phyloP scores from a whole-genome alignment of 1,140 invertebrate genomes.

The Lepidostoma basale region DNA sequence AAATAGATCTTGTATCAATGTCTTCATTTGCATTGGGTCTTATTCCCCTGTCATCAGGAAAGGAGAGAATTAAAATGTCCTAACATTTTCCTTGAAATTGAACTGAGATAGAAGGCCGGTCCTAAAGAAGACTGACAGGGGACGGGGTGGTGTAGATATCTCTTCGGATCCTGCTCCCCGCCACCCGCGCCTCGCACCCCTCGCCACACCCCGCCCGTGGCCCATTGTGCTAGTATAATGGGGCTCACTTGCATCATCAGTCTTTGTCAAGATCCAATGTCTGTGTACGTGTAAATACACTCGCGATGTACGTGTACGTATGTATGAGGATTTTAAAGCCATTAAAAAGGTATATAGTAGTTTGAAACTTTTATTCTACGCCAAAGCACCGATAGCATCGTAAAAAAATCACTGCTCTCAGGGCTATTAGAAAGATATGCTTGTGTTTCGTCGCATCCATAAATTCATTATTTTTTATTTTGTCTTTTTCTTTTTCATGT shows the following conservation, averaged over 20 bases:
- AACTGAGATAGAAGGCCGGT: not conserved
- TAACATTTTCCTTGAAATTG: constrained; percentile 4
- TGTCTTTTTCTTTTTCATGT: no score
- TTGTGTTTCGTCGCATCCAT: no score
- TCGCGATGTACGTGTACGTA: no score
- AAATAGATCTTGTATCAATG: constrained; percentile 15
- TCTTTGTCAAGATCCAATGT: constrained; percentile 33
- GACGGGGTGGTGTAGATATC: constrained; percentile 6
- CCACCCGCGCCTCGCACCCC: not conserved
- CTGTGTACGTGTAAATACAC: not conserved
- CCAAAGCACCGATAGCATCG: no score
- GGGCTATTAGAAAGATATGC: no score
- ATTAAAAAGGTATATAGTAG: no score
- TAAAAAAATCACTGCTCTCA: no score
- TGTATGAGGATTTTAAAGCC: no score
- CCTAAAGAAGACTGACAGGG: constrained; percentile 18
- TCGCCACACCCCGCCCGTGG: constrained; percentile 11
- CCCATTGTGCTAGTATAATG: constrained; percentile 48
- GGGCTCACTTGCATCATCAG: constrained; percentile 43
- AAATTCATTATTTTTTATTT: no score
- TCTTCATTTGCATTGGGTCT: constrained; percentile 9
- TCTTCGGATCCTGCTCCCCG: constrained; percentile 8
- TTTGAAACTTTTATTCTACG: no score
- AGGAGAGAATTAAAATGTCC: not conserved
- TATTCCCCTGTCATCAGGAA: not conserved